These are phyloP conservation scores for Chelonoidis abingdonii DNA, from an alignment of 2,113 vertebrate species.

Conservation along the genomic window DNA sequence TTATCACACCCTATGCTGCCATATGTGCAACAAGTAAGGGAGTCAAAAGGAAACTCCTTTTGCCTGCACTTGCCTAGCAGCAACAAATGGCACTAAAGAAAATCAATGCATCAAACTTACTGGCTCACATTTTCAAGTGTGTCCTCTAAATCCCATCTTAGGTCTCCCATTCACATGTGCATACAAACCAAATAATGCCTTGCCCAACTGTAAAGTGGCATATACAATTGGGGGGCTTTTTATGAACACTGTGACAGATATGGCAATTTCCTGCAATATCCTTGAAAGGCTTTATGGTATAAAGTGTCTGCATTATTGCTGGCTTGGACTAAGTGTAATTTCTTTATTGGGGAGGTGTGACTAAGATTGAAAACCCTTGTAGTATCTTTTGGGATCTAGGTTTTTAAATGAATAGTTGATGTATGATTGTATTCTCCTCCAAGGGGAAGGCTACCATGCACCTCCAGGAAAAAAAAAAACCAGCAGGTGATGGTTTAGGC, in stretches of 20 bases:
- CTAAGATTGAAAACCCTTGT: neutral
- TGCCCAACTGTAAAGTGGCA: too few species aligned
- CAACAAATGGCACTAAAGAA: neutral
- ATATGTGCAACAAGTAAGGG: neutral
- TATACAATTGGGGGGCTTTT: neutral
- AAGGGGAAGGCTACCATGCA: too few species aligned
- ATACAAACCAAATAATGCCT: neutral
- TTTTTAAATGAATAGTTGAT: neutral
- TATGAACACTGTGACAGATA: neutral
- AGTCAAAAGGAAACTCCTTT: neutral
- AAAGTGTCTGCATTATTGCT: neutral
- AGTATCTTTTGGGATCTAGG: neutral
- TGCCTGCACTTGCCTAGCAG: neutral
- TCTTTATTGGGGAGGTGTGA: neutral
- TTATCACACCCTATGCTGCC: neutral
- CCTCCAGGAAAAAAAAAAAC: too few species aligned
- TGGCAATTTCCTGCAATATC: neutral
- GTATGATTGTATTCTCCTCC: neutral
- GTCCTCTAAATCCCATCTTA: neutral
- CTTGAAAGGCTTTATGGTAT: neutral
- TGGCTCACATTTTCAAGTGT: neutral
- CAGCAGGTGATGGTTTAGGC: neutral
- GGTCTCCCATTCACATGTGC: neutral
- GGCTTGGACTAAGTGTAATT: neutral
- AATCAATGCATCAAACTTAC: neutral